Percentiles rank a stretch among this genome's conserved stretches.
Conservation (phyloP, 2,113 vertebrate genomes). For the Ancistrus triradiatus region DNA sequence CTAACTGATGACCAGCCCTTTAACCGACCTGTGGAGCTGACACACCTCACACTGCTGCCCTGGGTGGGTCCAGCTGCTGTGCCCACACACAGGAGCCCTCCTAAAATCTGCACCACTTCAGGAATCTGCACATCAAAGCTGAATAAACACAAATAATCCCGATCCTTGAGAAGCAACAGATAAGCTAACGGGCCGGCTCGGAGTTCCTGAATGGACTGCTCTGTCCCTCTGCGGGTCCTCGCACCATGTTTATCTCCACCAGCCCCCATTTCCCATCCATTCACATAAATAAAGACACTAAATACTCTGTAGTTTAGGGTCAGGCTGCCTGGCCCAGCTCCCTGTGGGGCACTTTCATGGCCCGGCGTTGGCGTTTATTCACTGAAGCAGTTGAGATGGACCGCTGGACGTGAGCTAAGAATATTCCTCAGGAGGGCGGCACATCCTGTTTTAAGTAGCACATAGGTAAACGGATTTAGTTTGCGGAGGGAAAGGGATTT, state of each 20-base stretch:
- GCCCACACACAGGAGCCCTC: too few species aligned
- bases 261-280: slow-evolving; percentile 21
- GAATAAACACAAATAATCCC: slow-evolving; percentile 28
- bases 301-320: slow-evolving; percentile 29
- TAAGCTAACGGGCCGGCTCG: slow-evolving; percentile 6
- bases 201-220: slow-evolving; percentile 36
- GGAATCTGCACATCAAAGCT: slow-evolving; percentile 28
- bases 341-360: slow-evolving; percentile 11
- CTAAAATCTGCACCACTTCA: not conserved
- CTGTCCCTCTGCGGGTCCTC: not conserved
- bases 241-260: slow-evolving; percentile 24
- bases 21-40: too few species aligned
- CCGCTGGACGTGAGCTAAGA: slow-evolving; percentile 1
- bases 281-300: slow-evolving; percentile 30
- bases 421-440: not conserved
- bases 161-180: slow-evolving; percentile 18
- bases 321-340: not conserved
- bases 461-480: slow-evolving; percentile 30
- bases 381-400: slow-evolving; percentile 1
- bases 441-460: slow-evolving; percentile 16
- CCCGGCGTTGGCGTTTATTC: slow-evolving; percentile 14
- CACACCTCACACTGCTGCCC: too few species aligned
- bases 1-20: too few species aligned
- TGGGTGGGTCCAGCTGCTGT: too few species aligned
- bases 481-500: slow-evolving; percentile 19